Conservation (phyloP, 1,140 invertebrate genomes). For the Meloidogyne exigua region DNA sequence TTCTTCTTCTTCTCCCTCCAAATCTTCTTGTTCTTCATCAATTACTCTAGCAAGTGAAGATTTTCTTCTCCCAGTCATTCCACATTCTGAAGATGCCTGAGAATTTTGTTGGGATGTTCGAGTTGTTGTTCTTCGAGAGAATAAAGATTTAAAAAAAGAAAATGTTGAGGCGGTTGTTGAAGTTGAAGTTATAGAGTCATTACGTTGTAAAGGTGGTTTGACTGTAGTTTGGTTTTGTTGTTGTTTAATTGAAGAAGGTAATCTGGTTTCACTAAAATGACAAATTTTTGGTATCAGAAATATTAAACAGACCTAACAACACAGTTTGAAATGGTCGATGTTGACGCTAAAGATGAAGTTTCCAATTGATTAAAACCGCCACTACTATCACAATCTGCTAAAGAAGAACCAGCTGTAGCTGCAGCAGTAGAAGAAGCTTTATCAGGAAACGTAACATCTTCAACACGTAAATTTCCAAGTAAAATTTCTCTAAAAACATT, state of each 20-base stretch:
- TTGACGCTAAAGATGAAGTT: neutral
- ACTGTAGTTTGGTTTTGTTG: neutral
- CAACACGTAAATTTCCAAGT: neutral
- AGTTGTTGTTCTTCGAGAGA: slow-evolving; percentile 12
- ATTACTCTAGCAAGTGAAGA: slow-evolving; percentile 9
- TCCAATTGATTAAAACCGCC: neutral
- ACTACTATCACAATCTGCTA: neutral
- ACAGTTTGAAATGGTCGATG: neutral
- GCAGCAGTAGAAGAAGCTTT: neutral
- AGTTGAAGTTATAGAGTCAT: neutral
- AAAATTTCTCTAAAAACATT: neutral
- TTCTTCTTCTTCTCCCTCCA: neutral
- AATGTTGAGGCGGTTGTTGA: slow-evolving; percentile 10
- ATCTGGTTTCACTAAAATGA: neutral
- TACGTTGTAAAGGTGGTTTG: neutral
- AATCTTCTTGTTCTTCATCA: slow-evolving; percentile 5
- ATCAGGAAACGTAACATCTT: neutral
- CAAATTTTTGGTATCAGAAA: neutral
- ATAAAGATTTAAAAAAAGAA: slow-evolving; percentile 17
- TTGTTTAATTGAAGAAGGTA: neutral
- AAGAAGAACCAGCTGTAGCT: neutral
- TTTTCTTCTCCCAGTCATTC: neutral
- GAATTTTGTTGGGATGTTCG: neutral
- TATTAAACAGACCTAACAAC: neutral
- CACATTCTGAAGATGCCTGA: slow-evolving; percentile 9